These are phyloP conservation scores for Crambe crambe DNA, from an alignment of 37 sponge, comb jelly and placozoan species.

Conservation along the genomic window DNA sequence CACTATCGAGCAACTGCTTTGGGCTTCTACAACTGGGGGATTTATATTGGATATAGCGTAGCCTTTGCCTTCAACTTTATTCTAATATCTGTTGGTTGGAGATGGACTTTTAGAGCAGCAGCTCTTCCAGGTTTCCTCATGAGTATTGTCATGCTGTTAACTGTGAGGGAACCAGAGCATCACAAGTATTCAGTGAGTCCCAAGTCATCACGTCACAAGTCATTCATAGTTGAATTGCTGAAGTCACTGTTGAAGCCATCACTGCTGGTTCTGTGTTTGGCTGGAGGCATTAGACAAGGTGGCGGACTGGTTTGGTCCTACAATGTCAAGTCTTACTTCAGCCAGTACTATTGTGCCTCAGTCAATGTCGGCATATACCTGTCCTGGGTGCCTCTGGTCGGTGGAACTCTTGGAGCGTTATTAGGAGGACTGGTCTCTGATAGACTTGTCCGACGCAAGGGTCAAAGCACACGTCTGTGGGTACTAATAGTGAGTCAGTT, in stretches of 20 bases:
- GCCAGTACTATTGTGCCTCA: conserved; percentile 31
- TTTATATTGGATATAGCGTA: conserved; percentile 76
- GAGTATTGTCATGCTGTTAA: conserved; percentile 36
- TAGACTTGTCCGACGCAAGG: conserved; percentile 28
- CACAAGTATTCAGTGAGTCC: background rate
- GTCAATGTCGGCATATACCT: conserved; percentile 51
- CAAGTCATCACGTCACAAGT: background rate
- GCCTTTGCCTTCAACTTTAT: conserved; percentile 70
- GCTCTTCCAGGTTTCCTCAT: conserved; percentile 59
- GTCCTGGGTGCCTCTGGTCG: conserved; percentile 84
- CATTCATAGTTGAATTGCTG: background rate
- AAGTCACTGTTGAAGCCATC: conserved; percentile 27
- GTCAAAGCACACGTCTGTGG: conserved; percentile 46
- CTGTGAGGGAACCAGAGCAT: conserved; percentile 71
- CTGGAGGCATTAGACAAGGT: conserved; percentile 71
- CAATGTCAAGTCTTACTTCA: conserved; percentile 72
- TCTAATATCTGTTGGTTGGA: conserved; percentile 44
- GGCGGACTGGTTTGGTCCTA: conserved; percentile 81
- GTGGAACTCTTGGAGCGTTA: conserved; percentile 74
- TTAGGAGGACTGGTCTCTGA: conserved; percentile 78
- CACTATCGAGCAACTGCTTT: conserved; percentile 61
- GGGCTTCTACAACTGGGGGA: conserved; percentile 78
- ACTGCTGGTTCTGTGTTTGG: conserved; percentile 67
- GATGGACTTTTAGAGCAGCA: conserved; percentile 70
- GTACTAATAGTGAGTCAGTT: conserved; percentile 79